Percentiles rank a stretch among this genome's conserved stretches.
These are phyloP conservation scores for Micrasema longulum DNA, from an alignment of 1,140 invertebrate species.

Conservation along the genomic window DNA sequence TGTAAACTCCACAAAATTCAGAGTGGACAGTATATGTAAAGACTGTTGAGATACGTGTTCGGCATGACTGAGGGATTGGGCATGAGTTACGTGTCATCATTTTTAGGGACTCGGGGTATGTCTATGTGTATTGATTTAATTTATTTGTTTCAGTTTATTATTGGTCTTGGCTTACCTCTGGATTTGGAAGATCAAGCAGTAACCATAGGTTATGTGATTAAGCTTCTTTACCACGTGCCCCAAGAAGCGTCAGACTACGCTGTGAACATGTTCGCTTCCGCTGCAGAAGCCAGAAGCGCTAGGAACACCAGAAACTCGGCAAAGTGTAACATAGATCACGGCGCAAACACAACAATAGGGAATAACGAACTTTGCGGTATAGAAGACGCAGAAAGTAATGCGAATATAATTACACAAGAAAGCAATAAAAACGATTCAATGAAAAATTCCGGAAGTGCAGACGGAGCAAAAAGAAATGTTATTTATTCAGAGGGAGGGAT, in stretches of 20 bases:
- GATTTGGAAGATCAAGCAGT: slow-evolving; percentile 72
- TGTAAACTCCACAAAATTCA: too few relatives aligned
- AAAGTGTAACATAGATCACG: not conserved
- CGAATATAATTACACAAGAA: slow-evolving; percentile 4
- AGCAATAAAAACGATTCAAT: not conserved
- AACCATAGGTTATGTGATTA: slow-evolving; percentile 74
- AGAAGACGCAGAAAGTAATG: slow-evolving; percentile 21
- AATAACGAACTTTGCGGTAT: slow-evolving; percentile 41
- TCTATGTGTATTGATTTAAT: too few relatives aligned
- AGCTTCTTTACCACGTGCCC: slow-evolving; percentile 72
- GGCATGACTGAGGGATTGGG: too few relatives aligned
- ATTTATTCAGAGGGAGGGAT: slow-evolving; percentile 61
- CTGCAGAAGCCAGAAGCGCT: slow-evolving; percentile 32
- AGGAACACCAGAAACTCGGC: slow-evolving; percentile 15
- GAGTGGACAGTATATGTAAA: too few relatives aligned
- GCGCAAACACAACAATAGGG: slow-evolving; percentile 47
- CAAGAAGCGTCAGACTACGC: slow-evolving; percentile 72
- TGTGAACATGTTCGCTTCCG: slow-evolving; percentile 69
- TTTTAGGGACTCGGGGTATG: too few relatives aligned
- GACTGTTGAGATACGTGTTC: too few relatives aligned
- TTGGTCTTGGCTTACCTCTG: slow-evolving; percentile 74
- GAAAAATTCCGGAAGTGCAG: slow-evolving; percentile 48
- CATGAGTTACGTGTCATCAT: too few relatives aligned
- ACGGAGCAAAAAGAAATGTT: slow-evolving; percentile 16
- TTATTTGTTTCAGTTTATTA: slow-evolving; percentile 69